Base-by-base conservation (phyloP, 2,888 invertebrate species). In the Siphlonurus alternatus region DNA sequence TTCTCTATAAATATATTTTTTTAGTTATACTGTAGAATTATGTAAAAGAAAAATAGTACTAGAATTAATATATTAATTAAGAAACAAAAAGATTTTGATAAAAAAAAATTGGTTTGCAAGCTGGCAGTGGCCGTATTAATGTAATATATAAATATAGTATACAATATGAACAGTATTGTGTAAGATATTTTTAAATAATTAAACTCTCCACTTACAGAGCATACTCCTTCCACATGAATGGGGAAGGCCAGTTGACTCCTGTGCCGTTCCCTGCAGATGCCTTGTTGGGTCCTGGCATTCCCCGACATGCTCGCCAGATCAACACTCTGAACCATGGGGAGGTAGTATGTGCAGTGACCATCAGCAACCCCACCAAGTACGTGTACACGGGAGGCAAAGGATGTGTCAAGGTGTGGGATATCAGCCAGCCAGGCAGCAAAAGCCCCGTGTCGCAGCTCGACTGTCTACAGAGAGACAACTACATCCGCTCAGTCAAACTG, bases 351-450 rank as follows among this genome's bases (percentile, higher is more conserved):
- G 97, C 96, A 0, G 97, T 98, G 61, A 96, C 97, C 62, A 87
- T 98, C 74, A 90, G 93, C 65, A 79, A 85, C 73, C 86, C 88
- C 66, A 88, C 89, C 67, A 83, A 92, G 70, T 90, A 92, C 76
- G 93, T 96, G n/a, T 98, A 96, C 78, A 98, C 98, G 0, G 98
- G 96, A 24, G 96, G 96, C 67, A 97, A 96, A 78, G 93, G 93
- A 65, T 93, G 92, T 76, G 93, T 93, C 59, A 93, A 93, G 78
- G 89, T 93, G 59, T 86, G 86, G 86, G 86, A 86, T 72, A 86
- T 86, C 71, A 83, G 84, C 71, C 85, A 88, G 73, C 86, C 88
- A 25, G 84, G 83, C 62, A 84, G 83, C 70, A 88, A 88, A 74
- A 85, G 82, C 73, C 89, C 89, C 53, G 86, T 92, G 1, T 88